These are phyloP conservation scores for Metaphire vulgaris DNA, from an alignment of 1,140 invertebrate species.

Conservation along the genomic window DNA sequence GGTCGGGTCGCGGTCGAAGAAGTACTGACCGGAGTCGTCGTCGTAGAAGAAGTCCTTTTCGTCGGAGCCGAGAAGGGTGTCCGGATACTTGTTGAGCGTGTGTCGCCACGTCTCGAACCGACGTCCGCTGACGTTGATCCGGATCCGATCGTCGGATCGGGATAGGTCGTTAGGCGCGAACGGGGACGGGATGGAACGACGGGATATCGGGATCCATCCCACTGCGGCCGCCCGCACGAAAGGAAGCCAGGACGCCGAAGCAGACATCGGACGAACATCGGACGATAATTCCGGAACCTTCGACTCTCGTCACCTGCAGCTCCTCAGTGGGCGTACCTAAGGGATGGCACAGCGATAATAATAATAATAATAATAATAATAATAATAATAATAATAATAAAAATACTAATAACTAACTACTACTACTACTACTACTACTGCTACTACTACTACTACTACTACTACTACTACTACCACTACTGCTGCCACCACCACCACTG, in stretches of 20 bases:
- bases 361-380: too few relatives aligned
- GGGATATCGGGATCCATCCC: slow-evolving; percentile 58
- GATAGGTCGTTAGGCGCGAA: neutral
- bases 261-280: too few relatives aligned
- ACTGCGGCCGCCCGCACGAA: slow-evolving; percentile 96
- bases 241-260: slow-evolving; percentile 80
- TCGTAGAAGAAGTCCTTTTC: slow-evolving; percentile 99
- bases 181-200: neutral
- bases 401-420: too few relatives aligned
- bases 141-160: slow-evolving; percentile 32
- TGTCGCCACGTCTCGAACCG: slow-evolving; percentile 98
- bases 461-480: too few relatives aligned
- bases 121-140: slow-evolving; percentile 62
- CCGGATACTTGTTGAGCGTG: slow-evolving; percentile 97
- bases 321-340: too few relatives aligned
- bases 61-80: slow-evolving; percentile 94
- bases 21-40: slow-evolving; percentile 94
- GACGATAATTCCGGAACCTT: too few relatives aligned
- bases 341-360: too few relatives aligned
- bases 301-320: too few relatives aligned
- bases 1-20: slow-evolving; percentile 98
- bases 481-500: too few relatives aligned
- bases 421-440: too few relatives aligned
- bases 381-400: too few relatives aligned
- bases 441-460: too few relatives aligned